Base-by-base conservation (phyloP, 1,140 invertebrate genomes). In the Harpegnathos saltator region DNA sequence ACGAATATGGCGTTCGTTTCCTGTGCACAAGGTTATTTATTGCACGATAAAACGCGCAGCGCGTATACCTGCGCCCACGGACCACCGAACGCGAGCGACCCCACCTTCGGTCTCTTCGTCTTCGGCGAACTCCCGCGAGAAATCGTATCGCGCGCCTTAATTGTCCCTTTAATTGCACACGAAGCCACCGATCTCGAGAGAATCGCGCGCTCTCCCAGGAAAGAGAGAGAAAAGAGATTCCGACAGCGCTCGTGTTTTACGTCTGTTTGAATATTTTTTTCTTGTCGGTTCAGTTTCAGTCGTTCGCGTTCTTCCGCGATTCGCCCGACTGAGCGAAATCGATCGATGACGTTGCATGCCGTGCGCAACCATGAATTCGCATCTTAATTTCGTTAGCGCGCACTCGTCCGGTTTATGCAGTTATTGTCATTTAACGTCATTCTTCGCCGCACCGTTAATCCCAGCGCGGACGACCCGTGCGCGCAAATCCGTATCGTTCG, bases 1-100 rank as follows among this genome's bases (percentile, higher is more conserved):
- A 90, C 85, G 78, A 90, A 88, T 90, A 90, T 88, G 89, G 89
- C 83, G 62, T 81, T 85, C 87, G 86, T 88, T 91, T 91, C 90
- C 90, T 90, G 90, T 88, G 80, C 66, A 69, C 85, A 83, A 85
- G 83, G 86, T 90, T 89, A 89, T 89, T 89, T 89, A 89, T 86
- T 63, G 78, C 87, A 80, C 59, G 84, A 72, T 74, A 63, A 88
- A 80, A 89, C 78, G 62, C 58, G 29, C 17, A 9, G 59, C 26
- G 44, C 62, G 38, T 77, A n/a, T 82, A 75, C 78, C 68, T 75
- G 66, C 15, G 26, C 50, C 14, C 11, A 66, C 50, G 44, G 62
- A 44, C 2, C 50, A 24, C 63, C 38, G 63, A 44, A 74, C 17
- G 7, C 22, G n/a, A 14, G 1, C 11, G 26, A 44, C n/a, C 33